Base-by-base conservation (phyloP, 2,888 invertebrate species). In the Iphiclides podalirius region DNA sequence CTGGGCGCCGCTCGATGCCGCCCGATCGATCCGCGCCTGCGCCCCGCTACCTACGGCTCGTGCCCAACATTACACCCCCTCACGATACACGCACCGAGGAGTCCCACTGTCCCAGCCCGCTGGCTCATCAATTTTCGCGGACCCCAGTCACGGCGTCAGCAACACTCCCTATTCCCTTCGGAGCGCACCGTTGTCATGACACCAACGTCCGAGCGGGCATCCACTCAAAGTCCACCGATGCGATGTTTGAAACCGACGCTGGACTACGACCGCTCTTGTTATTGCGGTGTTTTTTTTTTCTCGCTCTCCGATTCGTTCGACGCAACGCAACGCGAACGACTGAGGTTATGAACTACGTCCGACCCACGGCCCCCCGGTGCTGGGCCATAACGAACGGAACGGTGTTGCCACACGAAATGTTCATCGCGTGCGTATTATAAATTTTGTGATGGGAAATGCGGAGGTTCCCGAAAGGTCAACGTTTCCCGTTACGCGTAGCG, bases 401-500 rank as follows among this genome's bases (percentile, higher is more conserved):
- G 11, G 39, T 50, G 49, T 50, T 44, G 39, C 34, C 40, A 35
- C 44, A 50, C 44, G 13, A 40, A 40, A 50, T 35, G 34, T 49
- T 8, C 17, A 26, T 43, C 26, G 44, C 44, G 39, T 40, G 17
- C 38, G 35, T 39, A 26, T 11, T 2, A 35, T 39, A 26, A 39
- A 49, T 34, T 40, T 28, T 35, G 43, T 50, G 35, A 44, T 44
- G 59, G 66, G 62, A 65, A 67, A 70, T 73, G 70, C 74, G 67
- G 68, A 70, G 67, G 64, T 72, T 74, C 66, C 54, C 60, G 64
- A 65, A 69, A 71, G 77, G 75, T 77, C 73, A 70, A 75, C 71
- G 76, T 74, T 66, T 71, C 69, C 63, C 70, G 71, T 61, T 67
- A 61, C 66, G 66, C 71, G 75, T 70, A 70, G 72, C 72, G 75